Conservation (phyloP, 2,797 vertebrate genomes). For the Sebastes steindachneri region DNA sequence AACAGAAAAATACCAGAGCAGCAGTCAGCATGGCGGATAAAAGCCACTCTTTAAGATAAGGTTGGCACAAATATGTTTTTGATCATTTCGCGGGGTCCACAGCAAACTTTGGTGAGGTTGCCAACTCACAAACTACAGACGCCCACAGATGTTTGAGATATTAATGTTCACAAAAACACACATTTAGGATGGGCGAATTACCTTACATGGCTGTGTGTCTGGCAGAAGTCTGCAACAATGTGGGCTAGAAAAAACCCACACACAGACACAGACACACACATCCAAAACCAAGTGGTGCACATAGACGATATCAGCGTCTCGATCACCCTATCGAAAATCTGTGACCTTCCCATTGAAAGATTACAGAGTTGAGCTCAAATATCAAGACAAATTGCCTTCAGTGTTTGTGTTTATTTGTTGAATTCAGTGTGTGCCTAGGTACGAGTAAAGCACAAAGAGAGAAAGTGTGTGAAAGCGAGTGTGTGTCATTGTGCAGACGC, state of each 20-base stretch:
- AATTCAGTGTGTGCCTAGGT: slow-evolving; percentile 44
- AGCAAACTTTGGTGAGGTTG: slow-evolving; percentile 66
- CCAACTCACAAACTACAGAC: slow-evolving; percentile 68
- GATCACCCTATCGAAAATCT: slow-evolving; percentile 56
- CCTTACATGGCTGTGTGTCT: slow-evolving; percentile 70
- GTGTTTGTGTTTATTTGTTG: slow-evolving; percentile 57
- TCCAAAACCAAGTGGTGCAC: slow-evolving; percentile 39
- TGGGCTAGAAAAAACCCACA: slow-evolving; percentile 52
- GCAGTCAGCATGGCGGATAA: slow-evolving; percentile 79
- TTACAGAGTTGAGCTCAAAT: slow-evolving; percentile 43
- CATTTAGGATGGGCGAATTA: slow-evolving; percentile 52
- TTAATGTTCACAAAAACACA: slow-evolving; percentile 67
- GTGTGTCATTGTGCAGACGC: slow-evolving; percentile 39
- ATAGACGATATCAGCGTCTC: slow-evolving; percentile 57
- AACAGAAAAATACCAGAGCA: slow-evolving; percentile 81
- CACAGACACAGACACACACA: slow-evolving; percentile 38
- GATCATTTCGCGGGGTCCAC: slow-evolving; percentile 63
- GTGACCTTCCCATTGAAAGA: slow-evolving; percentile 62
- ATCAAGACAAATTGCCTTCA: slow-evolving; percentile 66
- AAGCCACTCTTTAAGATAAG: slow-evolving; percentile 78
- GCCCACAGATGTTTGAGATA: slow-evolving; percentile 73
- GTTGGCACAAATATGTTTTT: slow-evolving; percentile 78
- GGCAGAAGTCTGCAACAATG: slow-evolving; percentile 44
- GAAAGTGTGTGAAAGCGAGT: slow-evolving; percentile 31
- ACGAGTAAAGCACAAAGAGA: slow-evolving; percentile 33